Evolutionary conservation across 2,113 vertebrate species (phyloP), one percentile per base, ranked within the genome.

Genomic region (Heterochromis multidens): DNA sequence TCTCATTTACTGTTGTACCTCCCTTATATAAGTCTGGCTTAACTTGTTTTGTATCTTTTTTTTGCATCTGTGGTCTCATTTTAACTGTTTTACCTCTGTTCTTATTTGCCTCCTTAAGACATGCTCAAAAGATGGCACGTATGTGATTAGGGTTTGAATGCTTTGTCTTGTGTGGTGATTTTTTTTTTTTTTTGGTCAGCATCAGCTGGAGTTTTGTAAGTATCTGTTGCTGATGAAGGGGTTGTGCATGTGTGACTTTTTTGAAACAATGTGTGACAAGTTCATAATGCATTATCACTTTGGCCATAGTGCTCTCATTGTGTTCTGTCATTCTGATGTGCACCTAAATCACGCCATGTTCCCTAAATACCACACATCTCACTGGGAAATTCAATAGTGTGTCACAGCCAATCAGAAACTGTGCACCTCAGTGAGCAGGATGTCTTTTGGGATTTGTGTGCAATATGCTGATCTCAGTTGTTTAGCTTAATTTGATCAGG

Each of bases 351-450:
- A 85, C 37, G 12, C 78, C 80, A 81, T 16, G 74, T 33, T 86
- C 87, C 83, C 81, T 80, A 65, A 89, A 86, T 83, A 88, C 87
- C 80, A 49, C 70, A 76, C 86, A 8, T 90, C 81, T 87, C 81
- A 37, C 29, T 27, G 3, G 31, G 65, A 83, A 27, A 87, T 86
- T 58, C 83, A 62, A 76, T 79, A 62, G 89, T 33, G 82, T 82
- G 86, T 91, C 88, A 92, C 91, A 93, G 89, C 89, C 89, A 91
- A 91, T 94, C 92, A 94, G 81, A 89, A 91, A 43, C 63, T 11
- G 83, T 82, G 76, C 87, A 86, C 90, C 63, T 79, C 82, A 81
- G n/a, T 86, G 82, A 89, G 74, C 90, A 85, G 72, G 83, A 65
- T 29, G 57, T 87, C 86, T 77, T 81, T 33, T 61, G 81, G 79